Evolutionary conservation across 2,113 vertebrate species (phyloP).

Genomic region (Geococcyx californianus): DNA sequence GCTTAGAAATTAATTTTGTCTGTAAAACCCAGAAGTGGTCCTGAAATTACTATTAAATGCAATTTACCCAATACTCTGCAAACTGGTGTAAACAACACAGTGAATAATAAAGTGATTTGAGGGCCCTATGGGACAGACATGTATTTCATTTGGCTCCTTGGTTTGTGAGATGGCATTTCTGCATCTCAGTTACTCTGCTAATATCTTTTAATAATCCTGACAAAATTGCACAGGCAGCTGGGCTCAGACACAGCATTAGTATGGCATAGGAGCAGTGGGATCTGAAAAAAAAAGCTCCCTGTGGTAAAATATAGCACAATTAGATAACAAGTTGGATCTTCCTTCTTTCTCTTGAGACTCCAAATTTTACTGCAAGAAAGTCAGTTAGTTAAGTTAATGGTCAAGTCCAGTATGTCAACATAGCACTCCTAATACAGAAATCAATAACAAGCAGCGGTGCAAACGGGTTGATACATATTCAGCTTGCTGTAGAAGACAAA

Average conservation of each 20-base stretch:
- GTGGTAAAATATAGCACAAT: neutral
- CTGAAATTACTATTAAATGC: neutral
- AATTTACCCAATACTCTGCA: neutral
- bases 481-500: neutral
- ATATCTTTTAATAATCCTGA: constrained; percentile 39
- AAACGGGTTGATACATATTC: neutral
- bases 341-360: neutral
- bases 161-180: neutral
- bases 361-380: neutral
- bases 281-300: neutral
- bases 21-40: neutral
- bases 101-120: neutral
- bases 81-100: neutral
- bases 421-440: neutral
- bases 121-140: neutral
- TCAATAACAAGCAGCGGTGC: neutral
- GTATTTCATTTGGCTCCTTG: constrained; percentile 19
- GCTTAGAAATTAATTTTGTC: neutral
- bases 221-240: neutral
- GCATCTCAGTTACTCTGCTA: neutral
- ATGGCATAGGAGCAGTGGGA: neutral
- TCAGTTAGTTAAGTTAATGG: neutral
- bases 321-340: neutral
- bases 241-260: neutral
- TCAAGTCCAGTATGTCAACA: neutral